These are phyloP conservation scores for Scartelaos histophorus DNA, from an alignment of 2,113 vertebrate species.

Conservation along the genomic window DNA sequence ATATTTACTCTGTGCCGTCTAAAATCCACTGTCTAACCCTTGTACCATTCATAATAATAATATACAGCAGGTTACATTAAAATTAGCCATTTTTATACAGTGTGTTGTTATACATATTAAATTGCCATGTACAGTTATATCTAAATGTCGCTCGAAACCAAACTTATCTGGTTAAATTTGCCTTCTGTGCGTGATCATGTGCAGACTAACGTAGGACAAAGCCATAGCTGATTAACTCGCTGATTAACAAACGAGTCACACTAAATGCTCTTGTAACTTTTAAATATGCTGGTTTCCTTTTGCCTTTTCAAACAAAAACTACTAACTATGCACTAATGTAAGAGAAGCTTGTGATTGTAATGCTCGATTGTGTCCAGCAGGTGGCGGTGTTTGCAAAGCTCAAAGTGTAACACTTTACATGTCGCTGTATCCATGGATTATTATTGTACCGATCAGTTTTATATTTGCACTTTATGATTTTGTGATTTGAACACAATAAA, in stretches of 20 bases:
- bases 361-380: constrained; percentile 33
- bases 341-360: background rate
- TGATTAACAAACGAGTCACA: no score
- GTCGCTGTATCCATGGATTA: background rate
- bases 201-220: background rate
- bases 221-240: background rate
- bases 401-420: background rate
- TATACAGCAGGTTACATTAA: no score
- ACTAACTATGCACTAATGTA: background rate
- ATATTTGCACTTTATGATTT: background rate
- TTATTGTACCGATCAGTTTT: background rate
- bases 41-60: no score
- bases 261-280: no score
- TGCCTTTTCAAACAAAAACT: no score
- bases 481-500: background rate
- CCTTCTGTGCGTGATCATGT: background rate
- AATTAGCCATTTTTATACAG: no score
- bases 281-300: no score
- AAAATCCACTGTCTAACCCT: no score
- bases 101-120: no score
- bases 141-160: background rate
- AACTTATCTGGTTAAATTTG: background rate
- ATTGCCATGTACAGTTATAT: no score
- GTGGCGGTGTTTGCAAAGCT: constrained; percentile 19
- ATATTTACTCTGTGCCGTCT: no score